These are phyloP conservation scores for Crotalus horridus DNA, from an alignment of 2,113 vertebrate genomes.

Conservation along the genomic window DNA sequence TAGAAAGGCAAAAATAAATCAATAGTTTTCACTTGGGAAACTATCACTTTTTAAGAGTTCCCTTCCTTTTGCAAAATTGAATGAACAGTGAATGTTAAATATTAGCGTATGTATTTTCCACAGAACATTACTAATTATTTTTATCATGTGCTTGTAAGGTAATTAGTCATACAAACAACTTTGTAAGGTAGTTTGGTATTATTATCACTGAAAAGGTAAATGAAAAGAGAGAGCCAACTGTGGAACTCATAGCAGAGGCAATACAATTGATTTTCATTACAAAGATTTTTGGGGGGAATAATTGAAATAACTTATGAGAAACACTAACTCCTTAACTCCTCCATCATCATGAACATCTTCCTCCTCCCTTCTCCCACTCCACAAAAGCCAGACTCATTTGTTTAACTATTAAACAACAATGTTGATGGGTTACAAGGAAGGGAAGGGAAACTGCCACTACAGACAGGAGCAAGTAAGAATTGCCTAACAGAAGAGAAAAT, in stretches of 20 bases:
- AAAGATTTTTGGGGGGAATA: not conserved
- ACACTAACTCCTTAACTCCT: not conserved
- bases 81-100: not conserved
- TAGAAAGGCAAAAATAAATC: not conserved
- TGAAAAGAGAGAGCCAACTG: not conserved
- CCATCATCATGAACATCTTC: not conserved
- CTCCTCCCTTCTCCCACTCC: not conserved
- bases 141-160: not conserved
- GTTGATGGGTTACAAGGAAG: not conserved
- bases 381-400: not conserved
- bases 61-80: not conserved
- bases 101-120: not conserved
- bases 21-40: not conserved
- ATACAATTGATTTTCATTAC: not conserved
- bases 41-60: not conserved
- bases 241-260: not conserved
- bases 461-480: not conserved
- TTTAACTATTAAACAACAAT: not conserved
- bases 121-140: not conserved
- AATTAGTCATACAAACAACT: not conserved
- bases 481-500: not conserved
- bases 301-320: not conserved
- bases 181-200: not conserved
- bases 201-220: not conserved
- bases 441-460: not conserved